Evolutionary conservation across 2,888 invertebrate genomes (phyloP), one percentile per base, ranked within the genome.

Genomic region (Xanthorhoe designata): DNA sequence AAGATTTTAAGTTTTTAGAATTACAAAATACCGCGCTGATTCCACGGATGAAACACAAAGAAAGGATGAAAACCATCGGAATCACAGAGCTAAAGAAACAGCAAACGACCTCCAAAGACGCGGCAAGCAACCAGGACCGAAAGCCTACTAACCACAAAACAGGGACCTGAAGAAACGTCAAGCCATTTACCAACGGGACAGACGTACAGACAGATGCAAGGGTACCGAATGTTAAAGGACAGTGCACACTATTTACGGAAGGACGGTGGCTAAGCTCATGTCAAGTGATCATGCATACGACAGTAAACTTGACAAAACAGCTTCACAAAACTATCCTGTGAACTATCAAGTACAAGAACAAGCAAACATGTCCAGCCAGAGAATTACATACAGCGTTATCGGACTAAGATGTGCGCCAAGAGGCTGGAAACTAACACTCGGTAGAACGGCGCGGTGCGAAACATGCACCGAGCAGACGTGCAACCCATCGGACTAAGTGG

Each of bases 41-140:
- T 64, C 70, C 65, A 65, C 70, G 51, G 13, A 6, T 32, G 45
- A 63, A 66, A 61, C 68, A 68, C 66, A 68, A 66, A 71, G 64
- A 69, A 61, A 69, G 66, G 52, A 71, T 68, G 32, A 71, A 70
- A 73, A 76, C 76, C 75, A 73, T 73, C 58, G 50, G 57, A 68
- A 67, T 71, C 57, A 68, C 68, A 68, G 71, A 70, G 71, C 66
- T 70, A 68, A 24, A 66, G 59, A 66, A 61, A 70, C 70, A 71
- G 72, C 72, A 70, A 69, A 78, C 76, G 78, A 80, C 80, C 83
- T 62, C 63, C 35, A 63, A 42, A 63, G 70, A 68, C 79, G 75
- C 81, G 80, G 69, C 72, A 81, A 83, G 83, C 83, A 75, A 78
- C 76, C 76, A 66, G 66, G 67, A 76, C 75, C 67, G 50, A 57